Evolutionary conservation across 2,113 vertebrate species (phyloP), one percentile per base, ranked within the genome.

Genomic region (Tretioscincus oriximinensis): DNA sequence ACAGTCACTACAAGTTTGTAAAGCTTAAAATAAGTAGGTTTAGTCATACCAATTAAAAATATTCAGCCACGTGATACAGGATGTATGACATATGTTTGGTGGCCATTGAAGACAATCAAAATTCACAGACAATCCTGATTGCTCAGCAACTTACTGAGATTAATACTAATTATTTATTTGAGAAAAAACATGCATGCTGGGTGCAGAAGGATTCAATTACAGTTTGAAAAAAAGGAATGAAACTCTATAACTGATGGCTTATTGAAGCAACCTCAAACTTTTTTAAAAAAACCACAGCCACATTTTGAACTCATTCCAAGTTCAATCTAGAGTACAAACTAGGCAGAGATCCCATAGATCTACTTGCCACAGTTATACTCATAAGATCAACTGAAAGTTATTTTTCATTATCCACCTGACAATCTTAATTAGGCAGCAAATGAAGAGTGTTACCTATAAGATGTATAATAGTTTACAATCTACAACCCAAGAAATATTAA

Each of bases 371-470:
- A 14, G 54, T 51, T 51, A 51, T 9, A 51, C 54, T 58, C 12
- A 18, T 41, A 14, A 58, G 14, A 18, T 58, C 54, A 14, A 18
- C 54, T 18, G 54, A 54, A n/a, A 41, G 35, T 41, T 41, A 58
- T 51, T 2, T 51, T 51, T 51, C 49, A 51, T 51, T 11, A 51
- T 18, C n/a, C 49, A 69, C 21, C 26, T n/a, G 8, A 28, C 71
- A 24, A 41, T 35, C 12, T 1, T 83, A 28, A 73, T 76, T 70
- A 31, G 64, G 85, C 31, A 41, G 61, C 14, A 78, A 70, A 58
- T 67, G 76, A 49, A 61, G 22, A 79, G 54, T 81, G 61, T 51
- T 51, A 54, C 61, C 84, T 85, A 29, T 79, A 49, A n/a, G 7
- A 26, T 24, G 81, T 41, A 41, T 5, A 4, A 5, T 41, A 24